Percentiles rank a stretch among this genome's conserved stretches.
These are phyloP conservation scores for Remorina albescens DNA, from an alignment of 2,797 vertebrate genomes.

Conservation along the genomic window DNA sequence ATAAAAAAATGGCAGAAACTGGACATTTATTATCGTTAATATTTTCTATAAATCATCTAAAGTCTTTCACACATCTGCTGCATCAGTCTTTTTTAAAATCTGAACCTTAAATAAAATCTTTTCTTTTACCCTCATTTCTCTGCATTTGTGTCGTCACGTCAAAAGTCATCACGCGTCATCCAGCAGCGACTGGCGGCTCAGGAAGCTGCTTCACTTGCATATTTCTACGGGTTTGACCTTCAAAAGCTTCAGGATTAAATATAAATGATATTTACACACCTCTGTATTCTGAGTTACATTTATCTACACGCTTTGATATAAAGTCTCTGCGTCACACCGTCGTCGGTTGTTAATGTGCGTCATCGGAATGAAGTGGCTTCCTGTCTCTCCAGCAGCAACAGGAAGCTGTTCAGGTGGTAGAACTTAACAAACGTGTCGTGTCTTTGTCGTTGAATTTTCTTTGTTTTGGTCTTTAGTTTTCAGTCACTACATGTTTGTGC, in stretches of 20 bases:
- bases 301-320: constrained; percentile 44
- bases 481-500: not conserved
- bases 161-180: constrained; percentile 14
- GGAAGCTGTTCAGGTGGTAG: not conserved
- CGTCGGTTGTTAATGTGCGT: not conserved
- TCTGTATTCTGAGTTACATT: constrained; percentile 40
- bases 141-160: not conserved
- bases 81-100: constrained; percentile 2
- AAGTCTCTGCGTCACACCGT: not conserved
- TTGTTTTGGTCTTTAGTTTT: not conserved
- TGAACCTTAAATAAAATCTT: not conserved
- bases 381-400: not conserved
- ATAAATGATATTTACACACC: constrained; percentile 48
- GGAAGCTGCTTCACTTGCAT: constrained; percentile 50
- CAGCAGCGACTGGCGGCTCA: constrained; percentile 35
- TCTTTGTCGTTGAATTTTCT: not conserved
- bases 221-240: constrained; percentile 49
- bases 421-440: not conserved
- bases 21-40: constrained; percentile 33
- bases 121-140: not conserved
- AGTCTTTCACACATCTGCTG: not conserved
- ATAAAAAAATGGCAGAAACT: constrained; percentile 46
- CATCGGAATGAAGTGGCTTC: too few relatives aligned
- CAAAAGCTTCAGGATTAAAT: constrained; percentile 45
- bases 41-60: constrained; percentile 40